Evolutionary conservation across 2,797 vertebrate genomes (phyloP), one percentile per base, ranked within the genome.

Genomic region (Siniperca undulata): DNA sequence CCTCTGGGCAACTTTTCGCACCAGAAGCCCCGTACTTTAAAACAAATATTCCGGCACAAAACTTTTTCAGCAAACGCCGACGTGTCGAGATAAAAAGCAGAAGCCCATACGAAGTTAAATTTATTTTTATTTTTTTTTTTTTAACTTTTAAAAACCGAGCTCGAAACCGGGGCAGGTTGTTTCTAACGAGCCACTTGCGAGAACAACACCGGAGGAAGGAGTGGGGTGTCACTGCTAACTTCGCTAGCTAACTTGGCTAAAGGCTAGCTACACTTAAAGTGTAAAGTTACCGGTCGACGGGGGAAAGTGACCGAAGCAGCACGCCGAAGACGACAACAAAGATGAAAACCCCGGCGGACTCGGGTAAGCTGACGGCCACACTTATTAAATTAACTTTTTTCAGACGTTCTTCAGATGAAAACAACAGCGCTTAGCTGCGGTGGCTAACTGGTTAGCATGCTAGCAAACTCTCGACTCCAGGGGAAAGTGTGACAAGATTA

Each of bases 261-360:
- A 16, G 50, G 88, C 92, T 82, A 92, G 81, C 88, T 73, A 85
- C n/a, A 88, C 86, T 53, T 30, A 44, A 46, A 46, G 83, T 67
- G 70, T 74, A 83, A 91, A 93, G 90, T 93, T 94, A 77, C 84
- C 65, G 68, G 65, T 73, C 91, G 80, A 85, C 86, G 83, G 71
- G 71, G 82, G 52, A 89, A 84, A 89, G 91, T 86, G 75, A 76
- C 46, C 12, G 81, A 82, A 82, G 80, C 70, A 6, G 80, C 59
- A 0, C 65, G 1, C n/a, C 78, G 77, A 86, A 74, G 66, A 84
- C 88, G 44, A 34, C 81, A 2, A 74, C 85, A 13, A 79, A 79
- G 78, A 96, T 96, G 96, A 96, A 96, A 86, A 96, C 96, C 93
- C 91, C 94, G 86, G 83, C 91, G 5, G 95, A 96, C 7, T 46